Evolutionary conservation across 2,797 vertebrate species (phyloP), one percentile per base, ranked within the genome.

Genomic region (Alauda arvensis): DNA sequence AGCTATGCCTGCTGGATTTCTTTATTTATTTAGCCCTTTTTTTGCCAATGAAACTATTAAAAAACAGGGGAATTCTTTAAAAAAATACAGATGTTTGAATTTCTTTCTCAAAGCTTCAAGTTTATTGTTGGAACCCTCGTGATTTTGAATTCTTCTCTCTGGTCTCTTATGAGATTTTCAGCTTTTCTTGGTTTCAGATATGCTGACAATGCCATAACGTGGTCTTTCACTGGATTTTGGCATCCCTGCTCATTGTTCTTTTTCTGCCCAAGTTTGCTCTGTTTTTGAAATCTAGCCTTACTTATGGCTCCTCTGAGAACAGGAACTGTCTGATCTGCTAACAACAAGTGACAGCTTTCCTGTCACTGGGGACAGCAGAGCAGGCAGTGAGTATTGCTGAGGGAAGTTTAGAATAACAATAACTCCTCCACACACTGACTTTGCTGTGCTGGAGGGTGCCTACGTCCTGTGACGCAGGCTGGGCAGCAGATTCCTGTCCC

Each of bases 341-440:
- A 91, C 89, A 93, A 28, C 74, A 70, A 94, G 91, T 94, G 91
- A 88, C 91, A 95, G 93, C 90, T 95, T 92, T 94, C 90, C 94
- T 94, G 94, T 93, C 70, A 8, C 90, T 88, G 83, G 82, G 91
- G 82, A 76, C 91, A 83, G 81, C 83, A 74, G 85, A 70, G 66
- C 87, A 74, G 89, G 76, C 83, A 86, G 71, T 29, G 84, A 69
- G 13, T 21, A 28, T 34, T 83, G 88, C 89, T 56, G 91, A 91
- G 94, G 92, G 90, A 84, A 88, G 92, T 90, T 78, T 17, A 69
- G 52, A 45, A 80, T 34, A 92, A 93, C 86, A 93, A 79, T 75
- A 71, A 75, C 72, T 69, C 33, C 8, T 48, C 61, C 87, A 4
- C 14, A 61, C 33, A 3, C 75, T 57, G 2, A 24, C 9, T 57